phyloP scores from a whole-genome alignment of 2,888 invertebrate genomes.

The Drosophila paranaensis region DNA sequence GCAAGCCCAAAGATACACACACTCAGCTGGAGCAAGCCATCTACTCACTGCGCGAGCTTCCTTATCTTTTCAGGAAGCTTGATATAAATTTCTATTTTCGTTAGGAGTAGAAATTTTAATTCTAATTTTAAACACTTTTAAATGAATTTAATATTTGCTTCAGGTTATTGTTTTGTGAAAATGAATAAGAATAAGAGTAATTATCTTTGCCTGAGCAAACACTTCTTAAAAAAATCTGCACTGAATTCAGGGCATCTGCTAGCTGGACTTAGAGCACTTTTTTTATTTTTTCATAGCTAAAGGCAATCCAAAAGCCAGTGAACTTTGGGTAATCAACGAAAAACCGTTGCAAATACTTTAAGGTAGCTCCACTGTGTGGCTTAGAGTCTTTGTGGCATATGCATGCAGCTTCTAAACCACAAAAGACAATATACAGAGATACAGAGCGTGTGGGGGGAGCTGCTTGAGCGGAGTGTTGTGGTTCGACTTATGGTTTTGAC shows the following conservation, averaged over 20 bases:
- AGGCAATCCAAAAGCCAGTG: neutral
- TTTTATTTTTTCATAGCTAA: neutral
- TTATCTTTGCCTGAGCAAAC: no score
- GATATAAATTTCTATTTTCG: no score
- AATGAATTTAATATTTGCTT: no score
- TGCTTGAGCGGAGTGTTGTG: neutral
- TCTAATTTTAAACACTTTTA: no score
- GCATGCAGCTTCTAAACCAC: neutral
- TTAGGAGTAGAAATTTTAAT: no score
- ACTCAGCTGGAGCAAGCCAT: no score
- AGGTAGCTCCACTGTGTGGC: neutral
- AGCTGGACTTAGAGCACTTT: neutral
- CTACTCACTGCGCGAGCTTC: no score
- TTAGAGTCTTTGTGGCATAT: neutral
- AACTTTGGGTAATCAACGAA: neutral
- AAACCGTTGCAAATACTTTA: neutral
- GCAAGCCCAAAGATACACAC: no score
- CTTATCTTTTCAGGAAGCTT: no score
- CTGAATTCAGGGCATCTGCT: neutral
- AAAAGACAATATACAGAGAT: neutral
- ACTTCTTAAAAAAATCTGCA: no score
- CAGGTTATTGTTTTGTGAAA: no score
- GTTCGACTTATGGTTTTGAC: conserved; percentile 9
- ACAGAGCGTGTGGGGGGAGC: neutral
- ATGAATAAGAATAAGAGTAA: no score